Conservation (phyloP, 2,113 vertebrate species). For the Gulo gulo region DNA sequence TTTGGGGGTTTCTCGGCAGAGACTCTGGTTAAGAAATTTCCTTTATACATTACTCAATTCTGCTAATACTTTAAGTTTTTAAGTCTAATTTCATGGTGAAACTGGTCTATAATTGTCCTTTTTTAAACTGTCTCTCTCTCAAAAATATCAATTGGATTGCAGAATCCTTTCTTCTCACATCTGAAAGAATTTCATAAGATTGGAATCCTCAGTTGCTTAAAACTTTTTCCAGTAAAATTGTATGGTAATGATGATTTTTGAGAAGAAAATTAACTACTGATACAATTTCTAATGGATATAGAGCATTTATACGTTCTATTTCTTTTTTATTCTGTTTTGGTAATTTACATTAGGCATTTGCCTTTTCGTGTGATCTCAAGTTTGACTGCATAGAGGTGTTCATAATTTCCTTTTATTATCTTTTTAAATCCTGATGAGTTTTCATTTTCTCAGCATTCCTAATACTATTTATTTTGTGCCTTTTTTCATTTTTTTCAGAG, state of each 20-base stretch:
- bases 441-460: not conserved
- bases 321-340: not conserved
- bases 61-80: constrained; percentile 16
- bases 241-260: not conserved
- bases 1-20: not conserved
- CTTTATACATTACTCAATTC: not conserved
- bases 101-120: not conserved
- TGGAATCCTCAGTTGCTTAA: not conserved
- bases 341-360: not conserved
- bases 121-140: not conserved
- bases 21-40: not conserved
- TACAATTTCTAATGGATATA: not conserved
- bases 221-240: not conserved
- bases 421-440: not conserved
- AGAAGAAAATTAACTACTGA: not conserved
- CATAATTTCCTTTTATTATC: not conserved
- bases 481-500: not conserved
- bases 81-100: not conserved
- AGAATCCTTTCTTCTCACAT: not conserved
- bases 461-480: not conserved
- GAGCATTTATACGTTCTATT: not conserved
- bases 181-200: not conserved
- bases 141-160: not conserved
- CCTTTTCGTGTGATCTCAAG: not conserved
- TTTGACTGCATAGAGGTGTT: not conserved